Base-by-base conservation (phyloP, 30 jellyfish, hydroid and myxozoan genomes). In the Hydractinia symbiolongicarpus region DNA sequence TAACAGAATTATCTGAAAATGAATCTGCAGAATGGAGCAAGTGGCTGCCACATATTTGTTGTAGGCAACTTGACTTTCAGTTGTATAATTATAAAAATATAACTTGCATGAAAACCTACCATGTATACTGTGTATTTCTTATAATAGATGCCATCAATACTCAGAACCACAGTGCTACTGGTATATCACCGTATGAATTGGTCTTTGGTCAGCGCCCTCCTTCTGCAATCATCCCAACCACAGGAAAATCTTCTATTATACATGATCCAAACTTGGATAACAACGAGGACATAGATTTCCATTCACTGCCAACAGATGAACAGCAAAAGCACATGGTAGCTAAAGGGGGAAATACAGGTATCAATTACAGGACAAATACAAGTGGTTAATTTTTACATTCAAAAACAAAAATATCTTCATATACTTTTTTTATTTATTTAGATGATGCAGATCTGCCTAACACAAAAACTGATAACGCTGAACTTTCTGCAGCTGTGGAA, bases 1-100 rank as follows among this genome's bases (percentile, higher is more conserved):
- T 58, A 16, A 16, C 69, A 13, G 69, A 58, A 11, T 58, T 58
- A 58, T 11, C 15, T 11, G 69, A 58, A 11, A 58, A 0, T 11
- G 19, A 13, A 58, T 58, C 69, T 11, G 16, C 69, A 58, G 44
- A 30, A 30, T 58, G 69, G 69, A 58, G 69, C 17, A 58, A 58
- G 19, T 58, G 69, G 69, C 69, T 58, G 69, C 69, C 69, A 58
- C 69, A 58, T 13, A 58, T 58, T 58, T 58, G 69, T 58, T 58
- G 69, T 58, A 58, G 19, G 69, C 15, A 58, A 58, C 15, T 16
- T 58, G 19, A 30, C 44, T 30, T 30, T 30, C 44, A 30, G 44
- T 30, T 30, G 44, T 30, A 30, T 30, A 30, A 30, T 30, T 30
- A 30, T 30, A 30, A 30, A 30, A 30, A 30, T 30, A 30, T 30